Evolutionary conservation across 2,113 vertebrate species (phyloP), one percentile per base, ranked within the genome.

Genomic region (Channa maculata): DNA sequence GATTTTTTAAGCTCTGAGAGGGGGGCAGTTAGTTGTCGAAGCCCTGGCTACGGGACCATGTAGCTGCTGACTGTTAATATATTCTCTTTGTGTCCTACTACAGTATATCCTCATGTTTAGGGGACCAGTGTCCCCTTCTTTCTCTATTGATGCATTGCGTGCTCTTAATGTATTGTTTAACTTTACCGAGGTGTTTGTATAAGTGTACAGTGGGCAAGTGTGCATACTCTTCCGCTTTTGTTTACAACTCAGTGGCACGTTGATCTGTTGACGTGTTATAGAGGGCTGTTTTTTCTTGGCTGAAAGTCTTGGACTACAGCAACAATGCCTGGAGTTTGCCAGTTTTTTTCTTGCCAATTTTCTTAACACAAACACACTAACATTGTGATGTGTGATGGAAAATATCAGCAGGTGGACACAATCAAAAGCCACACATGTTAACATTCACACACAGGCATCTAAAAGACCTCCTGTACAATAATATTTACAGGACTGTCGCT

Each of bases 21-120:
- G 48, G 60, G 71, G 82, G 76, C 62, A 50, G 60, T 64, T 71
- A 67, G 77, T 12, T n/a, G 68, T 69, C 52, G 59, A 80, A 69
- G 80, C 87, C 87, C 72, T 52, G 3, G 63, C 83, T 80, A 54
- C 36, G 66, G 79, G 82, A 89, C 89, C 79, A 91, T 90, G 88
- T 78, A 91, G 79, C 80, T 92, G 88, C 80, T 81, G 91, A 92
- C 92, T 91, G 90, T 91, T 92, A 89, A 77, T 84, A 80, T 78
- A 89, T 83, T 75, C 64, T 89, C 61, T 84, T 80, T 83, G 75
- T 91, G 79, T 89, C 87, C 85, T 79, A 71, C 67, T 85, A 63
- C 57, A 81, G 54, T 90, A 77, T 82, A 79, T 83, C 77, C 79
- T 84, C 83, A 71, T 83, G 84, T 80, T 76, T 36, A 77, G 73